Evolutionary conservation across 2,888 invertebrate species (phyloP).

Genomic region (Ptychoptera albimana): DNA sequence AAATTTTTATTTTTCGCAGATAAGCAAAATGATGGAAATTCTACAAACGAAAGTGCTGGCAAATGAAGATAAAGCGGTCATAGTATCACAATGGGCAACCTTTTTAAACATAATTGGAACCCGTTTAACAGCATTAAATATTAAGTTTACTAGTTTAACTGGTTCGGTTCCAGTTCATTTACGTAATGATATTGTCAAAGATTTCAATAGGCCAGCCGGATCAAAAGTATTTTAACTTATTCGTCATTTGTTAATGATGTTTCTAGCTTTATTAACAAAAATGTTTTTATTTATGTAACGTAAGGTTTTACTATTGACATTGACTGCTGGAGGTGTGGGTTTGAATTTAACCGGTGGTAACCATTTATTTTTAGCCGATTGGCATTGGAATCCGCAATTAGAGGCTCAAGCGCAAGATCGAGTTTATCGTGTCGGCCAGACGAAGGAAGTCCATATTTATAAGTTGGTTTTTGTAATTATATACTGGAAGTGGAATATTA

Average conservation of each 20-base stretch:
- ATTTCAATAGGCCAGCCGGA: conserved; percentile 47
- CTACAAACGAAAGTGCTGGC: conserved; percentile 36
- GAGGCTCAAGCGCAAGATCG: conserved; percentile 91
- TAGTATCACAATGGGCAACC: conserved; percentile 90
- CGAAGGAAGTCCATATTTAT: conserved; percentile 62
- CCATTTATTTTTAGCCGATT: conserved; percentile 76
- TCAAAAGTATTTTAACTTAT: conserved; percentile 35
- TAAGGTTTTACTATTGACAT: conserved; percentile 63
- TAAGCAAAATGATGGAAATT: conserved; percentile 40
- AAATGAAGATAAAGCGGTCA: conserved; percentile 52
- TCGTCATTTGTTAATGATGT: not conserved
- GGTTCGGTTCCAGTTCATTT: conserved; percentile 59
- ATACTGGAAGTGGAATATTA: not conserved
- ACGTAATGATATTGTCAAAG: conserved; percentile 49
- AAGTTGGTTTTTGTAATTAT: conserved; percentile 36
- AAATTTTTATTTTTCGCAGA: conserved; percentile 19
- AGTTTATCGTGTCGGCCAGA: conserved; percentile 83
- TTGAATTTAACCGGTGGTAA: conserved; percentile 85
- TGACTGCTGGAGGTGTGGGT: conserved; percentile 90
- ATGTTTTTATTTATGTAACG: conserved; percentile 13
- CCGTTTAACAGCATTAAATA: conserved; percentile 37
- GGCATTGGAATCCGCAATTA: conserved; percentile 95
- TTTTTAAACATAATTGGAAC: conserved; percentile 55
- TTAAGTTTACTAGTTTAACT: conserved; percentile 50
- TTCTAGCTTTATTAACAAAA: not conserved